A percentile compares a stretch with the other conserved stretches of the same genome.
These are phyloP conservation scores for Eremophila alpestris DNA, from an alignment of 2,797 vertebrate genomes.

Conservation along the genomic window DNA sequence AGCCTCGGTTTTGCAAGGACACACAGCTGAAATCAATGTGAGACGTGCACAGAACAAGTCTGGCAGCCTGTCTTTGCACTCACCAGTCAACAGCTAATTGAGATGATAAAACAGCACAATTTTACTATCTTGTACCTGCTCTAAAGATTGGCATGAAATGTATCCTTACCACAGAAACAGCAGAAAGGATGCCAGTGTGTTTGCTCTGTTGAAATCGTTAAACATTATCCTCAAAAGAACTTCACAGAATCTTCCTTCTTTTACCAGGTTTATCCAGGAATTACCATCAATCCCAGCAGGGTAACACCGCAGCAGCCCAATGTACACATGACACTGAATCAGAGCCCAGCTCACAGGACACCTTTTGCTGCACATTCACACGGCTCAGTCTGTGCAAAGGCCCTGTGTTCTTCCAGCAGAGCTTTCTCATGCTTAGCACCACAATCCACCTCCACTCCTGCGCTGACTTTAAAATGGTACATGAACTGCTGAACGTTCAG, in stretches of 20 bases:
- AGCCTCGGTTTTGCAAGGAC: not conserved
- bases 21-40: fast-evolving
- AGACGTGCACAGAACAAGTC: fast-evolving
- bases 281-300: not conserved
- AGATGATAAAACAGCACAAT: not conserved
- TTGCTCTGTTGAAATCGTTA: not conserved
- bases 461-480: not conserved
- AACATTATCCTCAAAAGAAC: not conserved
- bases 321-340: fast-evolving
- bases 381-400: not conserved
- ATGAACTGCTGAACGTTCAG: not conserved
- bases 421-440: not conserved
- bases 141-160: not conserved
- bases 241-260: not conserved
- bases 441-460: not conserved
- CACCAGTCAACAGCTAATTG: fast-evolving
- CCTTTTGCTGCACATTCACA: not conserved
- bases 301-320: not conserved
- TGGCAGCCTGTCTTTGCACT: not conserved
- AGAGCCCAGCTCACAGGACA: no score
- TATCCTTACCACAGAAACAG: not conserved
- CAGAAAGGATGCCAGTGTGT: not conserved
- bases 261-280: not conserved
- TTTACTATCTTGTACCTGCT: not conserved
- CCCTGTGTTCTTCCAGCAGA: not conserved